Evolutionary conservation across 2,797 vertebrate species (phyloP).

Genomic region (Epinephelus malabaricus): DNA sequence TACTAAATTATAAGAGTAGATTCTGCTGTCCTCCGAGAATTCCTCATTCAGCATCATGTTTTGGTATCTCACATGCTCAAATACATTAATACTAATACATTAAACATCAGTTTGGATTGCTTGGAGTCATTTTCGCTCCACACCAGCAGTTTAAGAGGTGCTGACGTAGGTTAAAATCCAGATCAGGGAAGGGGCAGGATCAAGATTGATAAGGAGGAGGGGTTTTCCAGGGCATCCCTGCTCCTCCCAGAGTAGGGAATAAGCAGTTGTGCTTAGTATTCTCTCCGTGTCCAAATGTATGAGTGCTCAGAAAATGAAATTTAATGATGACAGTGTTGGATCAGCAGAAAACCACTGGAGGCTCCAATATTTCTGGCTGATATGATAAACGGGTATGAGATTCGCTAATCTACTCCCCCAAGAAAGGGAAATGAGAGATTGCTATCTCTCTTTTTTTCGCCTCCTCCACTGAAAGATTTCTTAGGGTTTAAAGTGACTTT

Average conservation of each 20-base stretch:
- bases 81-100: slow-evolving; percentile 56
- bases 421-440: slow-evolving; percentile 80
- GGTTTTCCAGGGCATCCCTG: slow-evolving; percentile 37
- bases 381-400: slow-evolving; percentile 81
- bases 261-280: slow-evolving; percentile 64
- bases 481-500: slow-evolving; percentile 58
- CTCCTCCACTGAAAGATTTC: slow-evolving; percentile 54
- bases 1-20: slow-evolving; percentile 63
- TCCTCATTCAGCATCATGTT: slow-evolving; percentile 30
- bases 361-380: slow-evolving; percentile 79
- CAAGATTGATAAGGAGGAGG: slow-evolving; percentile 26
- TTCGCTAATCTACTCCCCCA: slow-evolving; percentile 77
- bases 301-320: slow-evolving; percentile 75
- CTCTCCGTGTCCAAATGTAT: slow-evolving; percentile 66
- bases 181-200: background rate
- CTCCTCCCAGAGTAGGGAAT: slow-evolving; percentile 18
- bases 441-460: slow-evolving; percentile 39
- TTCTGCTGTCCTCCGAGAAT: slow-evolving; percentile 40
- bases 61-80: slow-evolving; percentile 26
- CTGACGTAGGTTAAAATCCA: slow-evolving; percentile 46
- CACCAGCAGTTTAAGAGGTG: slow-evolving; percentile 38
- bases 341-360: slow-evolving; percentile 81
- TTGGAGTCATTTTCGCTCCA: slow-evolving; percentile 32
- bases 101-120: slow-evolving; percentile 48
- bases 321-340: slow-evolving; percentile 82